Percentiles rank a stretch among this genome's conserved stretches.
Evolutionary conservation across 2,888 invertebrate genomes (phyloP).

Genomic region (Lasioglossum malachurum): DNA sequence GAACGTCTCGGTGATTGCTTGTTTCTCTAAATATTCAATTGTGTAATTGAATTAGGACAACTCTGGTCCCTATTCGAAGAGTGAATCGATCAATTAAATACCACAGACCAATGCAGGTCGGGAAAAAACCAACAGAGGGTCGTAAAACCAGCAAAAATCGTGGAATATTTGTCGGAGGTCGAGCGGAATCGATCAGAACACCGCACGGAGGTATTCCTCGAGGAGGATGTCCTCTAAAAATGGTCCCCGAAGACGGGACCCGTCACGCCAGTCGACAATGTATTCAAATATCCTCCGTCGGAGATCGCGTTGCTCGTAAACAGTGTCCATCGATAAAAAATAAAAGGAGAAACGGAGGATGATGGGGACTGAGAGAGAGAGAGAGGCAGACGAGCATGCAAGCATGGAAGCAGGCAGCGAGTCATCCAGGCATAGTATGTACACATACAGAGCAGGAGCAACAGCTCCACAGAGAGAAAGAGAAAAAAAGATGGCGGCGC

Average conservation of each 20-base stretch:
- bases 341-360: not conserved
- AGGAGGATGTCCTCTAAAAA: not conserved
- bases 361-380: not conserved
- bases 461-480: constrained; percentile 30
- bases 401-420: not conserved
- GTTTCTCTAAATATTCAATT: too few relatives aligned
- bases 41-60: too few relatives aligned
- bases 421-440: not conserved
- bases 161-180: constrained; percentile 2
- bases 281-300: constrained; percentile 10
- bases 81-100: not conserved
- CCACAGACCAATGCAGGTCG: not conserved
- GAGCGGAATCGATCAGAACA: constrained; percentile 1
- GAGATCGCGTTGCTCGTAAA: not conserved
- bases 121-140: not conserved
- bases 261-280: not conserved
- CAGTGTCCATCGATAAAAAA: constrained; percentile 14
- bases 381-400: not conserved
- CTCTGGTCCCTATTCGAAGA: too few relatives aligned
- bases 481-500: constrained; percentile 68
- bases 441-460: constrained; percentile 5
- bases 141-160: not conserved
- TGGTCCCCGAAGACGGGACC: not conserved
- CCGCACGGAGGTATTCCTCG: not conserved
- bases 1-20: not conserved